phyloP scores from a whole-genome alignment of 1,140 invertebrate species.

The Scaptomyza graminum region DNA sequence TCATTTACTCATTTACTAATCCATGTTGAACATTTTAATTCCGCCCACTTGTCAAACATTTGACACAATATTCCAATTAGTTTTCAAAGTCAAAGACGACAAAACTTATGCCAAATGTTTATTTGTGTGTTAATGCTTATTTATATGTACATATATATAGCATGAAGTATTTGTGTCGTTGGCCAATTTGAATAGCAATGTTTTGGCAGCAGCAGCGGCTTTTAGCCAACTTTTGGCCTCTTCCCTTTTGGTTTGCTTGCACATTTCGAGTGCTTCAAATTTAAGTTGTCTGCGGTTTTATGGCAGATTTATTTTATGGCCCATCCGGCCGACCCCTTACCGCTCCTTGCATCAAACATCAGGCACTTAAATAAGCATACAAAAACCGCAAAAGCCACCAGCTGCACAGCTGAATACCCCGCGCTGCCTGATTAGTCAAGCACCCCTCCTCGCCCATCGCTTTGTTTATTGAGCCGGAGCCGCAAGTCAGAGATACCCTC shows the following conservation, averaged over 20 bases:
- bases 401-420: constrained; percentile 17
- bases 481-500: constrained; percentile 57
- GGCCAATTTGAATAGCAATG: constrained; percentile 9
- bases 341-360: constrained; percentile 3
- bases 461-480: constrained; percentile 31
- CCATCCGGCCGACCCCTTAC: not conserved
- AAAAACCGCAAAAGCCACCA: constrained; percentile 29
- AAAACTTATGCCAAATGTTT: not conserved
- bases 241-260: not conserved
- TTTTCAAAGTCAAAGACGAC: constrained; percentile 26
- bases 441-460: not conserved
- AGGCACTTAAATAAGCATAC: constrained; percentile 24
- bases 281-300: constrained; percentile 41
- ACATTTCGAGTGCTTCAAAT: constrained; percentile 26
- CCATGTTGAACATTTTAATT: constrained; percentile 25
- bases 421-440: constrained; percentile 16
- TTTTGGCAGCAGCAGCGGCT: not conserved
- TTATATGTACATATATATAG: constrained; percentile 2
- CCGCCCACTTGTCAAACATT: constrained; percentile 9
- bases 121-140: not conserved
- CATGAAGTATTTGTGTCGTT: constrained; percentile 10
- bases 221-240: constrained; percentile 13
- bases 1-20: constrained; percentile 36
- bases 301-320: constrained; percentile 39
- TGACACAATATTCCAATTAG: constrained; percentile 66